Percentiles rank a stretch among this genome's conserved stretches.
Evolutionary conservation across 1,140 invertebrate species (phyloP).

Genomic region (Drosophila cardini): DNA sequence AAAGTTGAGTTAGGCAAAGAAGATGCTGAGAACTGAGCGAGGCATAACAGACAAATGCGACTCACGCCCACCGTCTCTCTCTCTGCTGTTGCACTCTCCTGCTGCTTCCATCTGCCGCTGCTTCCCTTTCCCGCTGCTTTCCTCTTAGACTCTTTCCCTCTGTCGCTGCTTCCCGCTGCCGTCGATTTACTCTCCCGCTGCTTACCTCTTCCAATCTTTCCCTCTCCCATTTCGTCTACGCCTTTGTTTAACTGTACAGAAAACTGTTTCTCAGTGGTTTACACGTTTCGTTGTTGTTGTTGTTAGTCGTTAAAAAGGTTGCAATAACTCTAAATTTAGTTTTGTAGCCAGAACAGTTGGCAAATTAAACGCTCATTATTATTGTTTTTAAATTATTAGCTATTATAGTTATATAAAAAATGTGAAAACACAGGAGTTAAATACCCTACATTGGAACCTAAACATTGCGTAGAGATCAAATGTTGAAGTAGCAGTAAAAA

Average conservation of each 20-base stretch:
- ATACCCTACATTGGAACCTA: too few relatives aligned
- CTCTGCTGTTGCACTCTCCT: too few relatives aligned
- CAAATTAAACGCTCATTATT: constrained; percentile 26
- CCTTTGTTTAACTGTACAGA: constrained; percentile 26
- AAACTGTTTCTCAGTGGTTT: constrained; percentile 2
- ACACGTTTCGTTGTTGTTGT: neutral
- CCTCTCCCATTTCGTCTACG: constrained; percentile 1
- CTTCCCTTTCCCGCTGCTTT: neutral
- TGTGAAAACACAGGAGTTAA: neutral
- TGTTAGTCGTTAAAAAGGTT: constrained; percentile 22
- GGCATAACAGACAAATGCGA: constrained; percentile 34
- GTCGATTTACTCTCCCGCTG: too few relatives aligned
- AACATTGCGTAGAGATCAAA: too few relatives aligned
- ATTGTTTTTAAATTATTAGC: neutral
- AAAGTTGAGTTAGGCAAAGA: neutral
- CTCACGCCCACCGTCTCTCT: neutral
- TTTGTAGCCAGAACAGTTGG: constrained; percentile 17
- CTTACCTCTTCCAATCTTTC: neutral
- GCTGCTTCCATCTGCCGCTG: too few relatives aligned
- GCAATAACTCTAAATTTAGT: constrained; percentile 20
- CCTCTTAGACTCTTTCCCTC: neutral
- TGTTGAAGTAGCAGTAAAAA: too few relatives aligned
- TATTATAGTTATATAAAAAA: neutral
- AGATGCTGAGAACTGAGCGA: constrained; percentile 28
- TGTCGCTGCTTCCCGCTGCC: too few relatives aligned